These are phyloP conservation scores for Lateolabrax maculatus DNA, from an alignment of 2,797 vertebrate species.

Conservation along the genomic window DNA sequence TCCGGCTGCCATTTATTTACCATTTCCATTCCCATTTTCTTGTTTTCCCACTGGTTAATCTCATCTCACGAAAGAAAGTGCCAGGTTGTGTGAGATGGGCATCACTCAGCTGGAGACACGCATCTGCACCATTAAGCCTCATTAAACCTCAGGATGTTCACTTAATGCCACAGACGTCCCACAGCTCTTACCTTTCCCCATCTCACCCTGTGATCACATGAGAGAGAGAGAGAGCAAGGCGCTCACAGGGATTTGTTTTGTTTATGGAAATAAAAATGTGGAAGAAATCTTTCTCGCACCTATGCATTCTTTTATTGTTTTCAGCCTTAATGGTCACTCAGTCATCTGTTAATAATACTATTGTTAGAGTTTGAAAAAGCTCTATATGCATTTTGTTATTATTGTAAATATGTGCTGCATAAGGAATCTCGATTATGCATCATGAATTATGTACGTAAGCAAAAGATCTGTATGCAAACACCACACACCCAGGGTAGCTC, in stretches of 20 bases:
- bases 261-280: not conserved
- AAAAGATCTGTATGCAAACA: constrained; percentile 40
- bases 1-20: constrained; percentile 4
- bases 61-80: constrained; percentile 20
- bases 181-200: constrained; percentile 31
- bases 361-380: constrained; percentile 7
- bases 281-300: not conserved
- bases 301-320: constrained; percentile 13
- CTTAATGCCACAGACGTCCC: constrained; percentile 31
- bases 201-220: constrained; percentile 18
- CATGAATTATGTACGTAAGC: constrained; percentile 44
- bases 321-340: constrained; percentile 1
- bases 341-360: constrained; percentile 12
- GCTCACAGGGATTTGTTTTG: constrained; percentile 20
- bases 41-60: constrained; percentile 15
- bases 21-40: constrained; percentile 3
- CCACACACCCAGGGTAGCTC: constrained; percentile 22
- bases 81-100: constrained; percentile 14
- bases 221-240: constrained; percentile 18
- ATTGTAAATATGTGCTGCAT: constrained; percentile 26
- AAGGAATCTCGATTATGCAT: constrained; percentile 31
- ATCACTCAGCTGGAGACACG: constrained; percentile 42
- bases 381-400: constrained; percentile 12
- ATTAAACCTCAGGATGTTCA: constrained; percentile 57
- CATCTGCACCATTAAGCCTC: constrained; percentile 65